Percentiles rank a stretch among this genome's conserved stretches.
Evolutionary conservation across 1,140 invertebrate species (phyloP).

Genomic region (Neodiprion lecontei): DNA sequence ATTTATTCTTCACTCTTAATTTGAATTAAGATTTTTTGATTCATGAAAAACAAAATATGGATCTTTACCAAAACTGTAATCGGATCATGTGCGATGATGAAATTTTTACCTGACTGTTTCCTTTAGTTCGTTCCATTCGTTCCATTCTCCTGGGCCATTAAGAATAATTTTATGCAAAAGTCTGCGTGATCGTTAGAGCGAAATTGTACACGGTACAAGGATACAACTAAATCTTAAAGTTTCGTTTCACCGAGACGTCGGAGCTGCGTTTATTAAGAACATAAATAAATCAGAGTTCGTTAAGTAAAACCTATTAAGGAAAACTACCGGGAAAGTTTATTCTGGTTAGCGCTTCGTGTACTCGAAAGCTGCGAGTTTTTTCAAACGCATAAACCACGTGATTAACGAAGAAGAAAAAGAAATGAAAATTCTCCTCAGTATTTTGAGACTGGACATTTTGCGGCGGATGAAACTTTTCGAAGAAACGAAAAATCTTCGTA

Average conservation of each 20-base stretch:
- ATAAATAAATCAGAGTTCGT: conserved; percentile 3
- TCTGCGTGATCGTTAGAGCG: too few species aligned
- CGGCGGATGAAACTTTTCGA: neutral
- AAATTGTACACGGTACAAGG: too few species aligned
- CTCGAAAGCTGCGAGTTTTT: neutral
- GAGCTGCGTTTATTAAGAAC: neutral
- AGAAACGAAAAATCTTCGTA: neutral
- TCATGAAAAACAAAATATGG: too few species aligned
- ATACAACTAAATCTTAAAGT: too few species aligned
- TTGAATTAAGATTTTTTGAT: too few species aligned
- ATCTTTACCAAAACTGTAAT: too few species aligned
- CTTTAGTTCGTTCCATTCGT: too few species aligned
- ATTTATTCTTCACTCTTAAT: too few species aligned
- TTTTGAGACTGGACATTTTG: neutral
- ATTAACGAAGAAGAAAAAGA: neutral
- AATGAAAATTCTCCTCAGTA: neutral
- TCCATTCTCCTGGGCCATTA: too few species aligned
- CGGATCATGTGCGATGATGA: too few species aligned
- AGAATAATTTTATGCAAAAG: too few species aligned
- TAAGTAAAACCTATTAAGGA: neutral
- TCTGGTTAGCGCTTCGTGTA: neutral
- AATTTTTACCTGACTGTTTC: too few species aligned
- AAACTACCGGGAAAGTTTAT: neutral
- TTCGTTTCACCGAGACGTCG: neutral
- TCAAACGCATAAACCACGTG: neutral